Percentiles rank a stretch among this genome's conserved stretches.
phyloP scores from a whole-genome alignment of 2,113 vertebrate species.

The Hydrochoerus hydrochaeris region DNA sequence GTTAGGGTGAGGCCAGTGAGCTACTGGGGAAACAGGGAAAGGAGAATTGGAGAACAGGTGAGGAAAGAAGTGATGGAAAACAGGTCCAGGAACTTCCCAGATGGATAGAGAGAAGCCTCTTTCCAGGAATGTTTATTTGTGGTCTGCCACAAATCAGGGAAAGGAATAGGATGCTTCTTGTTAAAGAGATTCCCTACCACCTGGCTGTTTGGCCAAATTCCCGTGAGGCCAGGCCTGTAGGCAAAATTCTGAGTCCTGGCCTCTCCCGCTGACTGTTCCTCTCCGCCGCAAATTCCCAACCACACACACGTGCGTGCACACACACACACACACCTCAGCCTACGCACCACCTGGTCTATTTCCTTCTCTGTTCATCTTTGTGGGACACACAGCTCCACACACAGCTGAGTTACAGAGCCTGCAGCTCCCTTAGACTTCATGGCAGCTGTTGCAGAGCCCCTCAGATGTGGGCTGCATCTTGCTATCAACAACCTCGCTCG shows the following conservation, averaged over 20 bases:
- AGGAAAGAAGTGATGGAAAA: not conserved
- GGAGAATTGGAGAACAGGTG: not conserved
- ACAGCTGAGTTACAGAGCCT: not conserved
- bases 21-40: not conserved
- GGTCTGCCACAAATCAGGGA: not conserved
- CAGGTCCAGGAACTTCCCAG: not conserved
- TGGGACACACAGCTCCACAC: not conserved
- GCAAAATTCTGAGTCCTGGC: not conserved
- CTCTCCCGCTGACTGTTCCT: not conserved
- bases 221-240: not conserved
- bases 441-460: not conserved
- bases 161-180: not conserved
- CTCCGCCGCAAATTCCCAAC: not conserved
- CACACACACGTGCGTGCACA: not conserved
- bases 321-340: not conserved
- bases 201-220: not conserved
- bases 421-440: not conserved
- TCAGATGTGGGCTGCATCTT: not conserved
- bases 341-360: not conserved
- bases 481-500: not conserved
- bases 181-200: not conserved
- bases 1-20: not conserved
- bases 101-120: not conserved
- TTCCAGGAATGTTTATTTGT: not conserved
- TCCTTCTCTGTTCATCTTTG: not conserved